Conservation (phyloP, 2,888 invertebrate genomes). For the Chrysolina haemoptera region DNA sequence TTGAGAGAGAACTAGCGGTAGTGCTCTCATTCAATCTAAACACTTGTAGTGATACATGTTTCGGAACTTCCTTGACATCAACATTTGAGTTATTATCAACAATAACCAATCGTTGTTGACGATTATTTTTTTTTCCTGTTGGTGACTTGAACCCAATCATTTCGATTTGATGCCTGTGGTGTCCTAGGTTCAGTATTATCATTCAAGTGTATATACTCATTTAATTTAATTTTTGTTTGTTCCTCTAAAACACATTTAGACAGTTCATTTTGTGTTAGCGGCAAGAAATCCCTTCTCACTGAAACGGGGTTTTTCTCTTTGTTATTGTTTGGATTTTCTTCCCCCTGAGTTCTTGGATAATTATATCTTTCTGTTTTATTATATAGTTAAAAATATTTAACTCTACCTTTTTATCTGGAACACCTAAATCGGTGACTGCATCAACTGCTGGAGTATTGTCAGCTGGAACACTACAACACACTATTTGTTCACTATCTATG, state of each 20-base stretch:
- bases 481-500: too few species aligned
- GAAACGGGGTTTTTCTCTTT: not conserved
- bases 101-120: constrained; percentile 12
- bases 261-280: not conserved
- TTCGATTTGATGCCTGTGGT: not conserved
- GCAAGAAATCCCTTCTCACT: not conserved
- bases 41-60: not conserved
- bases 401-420: too few species aligned
- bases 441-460: too few species aligned
- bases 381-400: too few species aligned
- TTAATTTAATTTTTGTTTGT: not conserved
- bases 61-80: constrained; percentile 1
- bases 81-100: constrained; percentile 1
- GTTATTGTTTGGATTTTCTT: not conserved
- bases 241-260: not conserved
- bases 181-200: not conserved
- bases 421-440: too few species aligned
- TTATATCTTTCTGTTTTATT: too few species aligned
- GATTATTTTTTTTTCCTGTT: too few species aligned
- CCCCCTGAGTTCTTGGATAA: too few species aligned
- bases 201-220: not conserved
- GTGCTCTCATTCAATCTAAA: too few species aligned
- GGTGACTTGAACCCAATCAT: too few species aligned
- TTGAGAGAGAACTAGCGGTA: constrained; percentile 1
- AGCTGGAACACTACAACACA: too few species aligned